Base-by-base conservation (phyloP, 2,113 vertebrate genomes). In the Synchiropus splendidus region DNA sequence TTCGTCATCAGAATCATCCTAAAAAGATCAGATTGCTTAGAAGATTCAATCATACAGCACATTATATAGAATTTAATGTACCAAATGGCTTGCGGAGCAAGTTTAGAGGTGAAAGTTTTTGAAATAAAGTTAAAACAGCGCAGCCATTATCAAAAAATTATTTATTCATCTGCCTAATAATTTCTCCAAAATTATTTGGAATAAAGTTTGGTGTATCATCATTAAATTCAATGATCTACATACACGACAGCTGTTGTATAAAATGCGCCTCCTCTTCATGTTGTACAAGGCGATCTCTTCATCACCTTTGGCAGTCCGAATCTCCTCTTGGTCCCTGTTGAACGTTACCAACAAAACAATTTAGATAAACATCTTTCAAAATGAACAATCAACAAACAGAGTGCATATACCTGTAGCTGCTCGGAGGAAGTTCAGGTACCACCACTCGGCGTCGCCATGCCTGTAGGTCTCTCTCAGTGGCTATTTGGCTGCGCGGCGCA, bases 371-470 rank as follows among this genome's bases (percentile, higher is more conserved):
- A n/a, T 12, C 34, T n/a, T n/a, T 36, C 15, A 14, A 36, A 36
- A 12, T n/a, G n/a, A 36, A n/a, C 8, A n/a, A 8, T 36, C 2
- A 36, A 36, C 14, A 14, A 14, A 38, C 36, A 38, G 13, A 6
- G 13, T 31, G 12, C 12, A 10, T 79, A 53, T 43, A 98, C 95
- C 88, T 89, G 77, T 89, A 86, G 40, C 67, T 51, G 70, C 84
- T 88, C 11, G 67, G 6, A 1, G 84, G 66, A 48, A 97, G 81
- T 61, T 94, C 93, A 15, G 95, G 94, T 9, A 99, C 92, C 64
- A 97, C 90, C 15, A 97, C 91, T 64, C 94, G 85, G 35, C 86
- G 83, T 10, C 86, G 89, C 94, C 94, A 97, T 18, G 92, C 92
- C 78, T 95, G 92, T 31, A 96, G 81, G 68, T 97, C 92, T 35